These are phyloP conservation scores for Caenorhabditis sp. DNA, from an alignment of 2,888 invertebrate species.

Conservation along the genomic window DNA sequence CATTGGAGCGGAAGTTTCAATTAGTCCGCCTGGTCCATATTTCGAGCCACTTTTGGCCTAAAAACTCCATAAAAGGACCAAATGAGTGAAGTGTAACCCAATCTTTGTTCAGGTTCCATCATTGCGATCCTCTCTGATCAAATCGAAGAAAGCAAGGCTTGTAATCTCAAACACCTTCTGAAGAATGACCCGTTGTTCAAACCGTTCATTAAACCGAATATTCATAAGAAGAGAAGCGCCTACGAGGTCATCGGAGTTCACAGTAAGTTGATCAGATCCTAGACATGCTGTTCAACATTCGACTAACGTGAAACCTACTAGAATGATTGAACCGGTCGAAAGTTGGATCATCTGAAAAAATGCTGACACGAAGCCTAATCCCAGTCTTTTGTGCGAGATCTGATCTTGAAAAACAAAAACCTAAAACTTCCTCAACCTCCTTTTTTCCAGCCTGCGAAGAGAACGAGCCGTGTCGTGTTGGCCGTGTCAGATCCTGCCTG, in stretches of 20 bases:
- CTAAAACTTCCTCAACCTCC: not conserved
- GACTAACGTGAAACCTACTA: too few relatives aligned
- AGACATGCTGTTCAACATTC: too few relatives aligned
- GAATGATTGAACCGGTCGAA: too few relatives aligned
- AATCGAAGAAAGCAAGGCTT: slow-evolving; percentile 50
- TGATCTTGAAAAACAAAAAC: too few relatives aligned
- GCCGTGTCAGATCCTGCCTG: slow-evolving; percentile 61
- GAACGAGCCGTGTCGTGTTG: slow-evolving; percentile 62
- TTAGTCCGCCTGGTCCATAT: too few relatives aligned
- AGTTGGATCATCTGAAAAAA: too few relatives aligned
- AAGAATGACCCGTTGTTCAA: slow-evolving; percentile 56
- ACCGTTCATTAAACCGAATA: slow-evolving; percentile 37
- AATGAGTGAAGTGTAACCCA: not conserved
- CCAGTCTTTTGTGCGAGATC: too few relatives aligned
- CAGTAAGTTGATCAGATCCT: slow-evolving; percentile 28
- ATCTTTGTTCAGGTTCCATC: slow-evolving; percentile 66
- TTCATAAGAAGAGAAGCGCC: slow-evolving; percentile 50
- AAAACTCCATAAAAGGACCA: not conserved
- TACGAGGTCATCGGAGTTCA: slow-evolving; percentile 53
- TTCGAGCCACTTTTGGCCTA: too few relatives aligned
- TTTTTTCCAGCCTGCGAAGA: slow-evolving; percentile 62
- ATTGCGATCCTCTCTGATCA: slow-evolving; percentile 61
- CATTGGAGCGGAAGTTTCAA: too few relatives aligned
- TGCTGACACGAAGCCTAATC: too few relatives aligned
- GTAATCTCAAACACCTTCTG: slow-evolving; percentile 66